Evolutionary conservation across 1,140 invertebrate genomes (phyloP), one percentile per base, ranked within the genome.

Genomic region (Dreissena rostriformis): DNA sequence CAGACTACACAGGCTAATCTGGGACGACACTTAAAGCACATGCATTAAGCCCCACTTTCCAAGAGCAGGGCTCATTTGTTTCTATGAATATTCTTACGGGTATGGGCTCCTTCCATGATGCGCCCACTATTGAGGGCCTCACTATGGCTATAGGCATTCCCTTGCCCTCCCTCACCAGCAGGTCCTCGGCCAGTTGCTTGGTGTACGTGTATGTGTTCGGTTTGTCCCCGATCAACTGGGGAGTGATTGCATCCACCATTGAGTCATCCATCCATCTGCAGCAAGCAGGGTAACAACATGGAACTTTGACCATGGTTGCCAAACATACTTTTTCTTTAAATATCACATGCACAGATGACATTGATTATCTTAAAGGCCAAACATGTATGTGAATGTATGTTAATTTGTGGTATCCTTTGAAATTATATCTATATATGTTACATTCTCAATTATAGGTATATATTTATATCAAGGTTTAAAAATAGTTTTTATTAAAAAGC

Each of bases 41-140:
- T 26, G 24, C 2, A 63, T 26, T n/a, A n/a, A 63, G 39, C 2
- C 39, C 2, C 8, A 8, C 8, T 39, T 39, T 39, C 4, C 8
- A 8, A 39, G 39, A 39, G 39, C 2, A 8, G 4, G 8, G 39
- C 39, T 39, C 39, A 39, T 39, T 39, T 39, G 39, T 5, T 39
- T 39, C 8, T 2, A 39, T 39, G 4, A 39, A 39, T 39, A 39
- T 39, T 87, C 89, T 85, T 90, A 92, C 98, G 5, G 97, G 96
- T 11, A 97, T 92, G 0, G 98, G 98, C 92, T 99, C 97, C 91
- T 97, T 97, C 97, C 97, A 98, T 7, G 98, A 95, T 52, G 96
- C 98, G 12, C 97, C 96, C 90, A 99, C 97, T 96, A 99, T 98
- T 0, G 98, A 99, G 0, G 98, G 98, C 88, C 98, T 94, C 51